Conservation (phyloP, 2,113 vertebrate species). For the Ancistrus triradiatus region DNA sequence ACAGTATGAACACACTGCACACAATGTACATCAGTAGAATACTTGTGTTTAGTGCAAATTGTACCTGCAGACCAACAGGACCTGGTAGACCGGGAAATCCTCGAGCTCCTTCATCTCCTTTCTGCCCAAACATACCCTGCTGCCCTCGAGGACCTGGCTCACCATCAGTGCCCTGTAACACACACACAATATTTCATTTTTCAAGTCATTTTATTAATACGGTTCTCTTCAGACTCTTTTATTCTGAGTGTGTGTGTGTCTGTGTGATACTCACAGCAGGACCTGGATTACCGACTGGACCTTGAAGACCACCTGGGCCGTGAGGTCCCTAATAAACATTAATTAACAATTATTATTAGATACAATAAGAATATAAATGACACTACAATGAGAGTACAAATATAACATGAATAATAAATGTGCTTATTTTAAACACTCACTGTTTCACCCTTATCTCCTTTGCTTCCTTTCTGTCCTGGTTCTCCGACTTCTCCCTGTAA, state of each 20-base stretch:
- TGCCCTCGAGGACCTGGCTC: constrained; percentile 92
- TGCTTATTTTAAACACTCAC: constrained; percentile 65
- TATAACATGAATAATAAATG: not conserved
- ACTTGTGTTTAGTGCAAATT: too few species aligned
- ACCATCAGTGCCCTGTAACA: constrained; percentile 84
- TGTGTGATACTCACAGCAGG: constrained; percentile 82
- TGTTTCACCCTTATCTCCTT: constrained; percentile 93
- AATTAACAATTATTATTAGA: too few species aligned
- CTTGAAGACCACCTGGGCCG: constrained; percentile 86
- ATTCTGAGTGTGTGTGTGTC: not conserved
- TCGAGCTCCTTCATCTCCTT: constrained; percentile 93
- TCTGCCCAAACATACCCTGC: constrained; percentile 98
- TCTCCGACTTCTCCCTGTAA: constrained; percentile 94
- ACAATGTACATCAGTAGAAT: too few species aligned
- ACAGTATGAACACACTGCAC: not conserved
- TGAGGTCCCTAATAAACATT: constrained; percentile 81
- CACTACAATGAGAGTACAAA: not conserved
- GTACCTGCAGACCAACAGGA: constrained; percentile 91
- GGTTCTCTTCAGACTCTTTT: too few species aligned
- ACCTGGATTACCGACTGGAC: constrained; percentile 90
- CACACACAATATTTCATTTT: too few species aligned
- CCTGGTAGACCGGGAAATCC: constrained; percentile 94
- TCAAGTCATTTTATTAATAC: too few species aligned
- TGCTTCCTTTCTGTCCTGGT: constrained; percentile 93
- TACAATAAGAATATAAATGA: not conserved